Evolutionary conservation across 1,140 invertebrate genomes (phyloP), one percentile per base, ranked within the genome.

Genomic region (Liolophura sinensis): DNA sequence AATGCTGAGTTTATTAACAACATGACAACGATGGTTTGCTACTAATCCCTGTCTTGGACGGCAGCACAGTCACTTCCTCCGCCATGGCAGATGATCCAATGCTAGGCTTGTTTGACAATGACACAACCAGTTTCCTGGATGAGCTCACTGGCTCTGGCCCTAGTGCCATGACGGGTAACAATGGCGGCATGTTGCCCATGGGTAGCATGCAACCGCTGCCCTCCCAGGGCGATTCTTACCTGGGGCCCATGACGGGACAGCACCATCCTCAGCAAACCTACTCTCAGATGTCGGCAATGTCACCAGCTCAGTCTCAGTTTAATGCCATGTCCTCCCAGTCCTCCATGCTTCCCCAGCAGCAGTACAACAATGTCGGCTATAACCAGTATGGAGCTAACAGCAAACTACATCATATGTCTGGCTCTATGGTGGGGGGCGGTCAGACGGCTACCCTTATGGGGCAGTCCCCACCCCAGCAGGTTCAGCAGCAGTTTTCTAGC

Each of bases 71-170:
- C 12, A n/a, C 24, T 52, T 63, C n/a, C 18, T 22, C 20, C 52
- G 70, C 14, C 49, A 79, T 79, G 76, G 71, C 76, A 25, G 76
- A 80, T 58, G 75, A 76, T 65, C 70, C 73, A 27, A 76, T 77
- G 68, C 72, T 79, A 1, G 75, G 76, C 59, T 72, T 80, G 58
- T 79, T 79, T 74, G 76, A 80, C 60, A 67, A 68, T 56, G 77
- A 78, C 47, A 24, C 63, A 40, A 70, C 71, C 4, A 73, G 73
- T 55, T 78, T 80, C 64, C 62, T 79, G 57, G 77, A 78, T 65
- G 77, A 79, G 60, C 66, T 81, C 62, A 72, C 73, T 7, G 66
- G 67, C 24, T 56, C 49, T 25, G 70, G 51, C 6, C 52, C 60
- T 15, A 62, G 47, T 46, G 63, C 54, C 22, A 57, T 62, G 60